These are phyloP conservation scores for Sinodicranocentrus sp. DNA, from an alignment of 2,888 invertebrate species.

Conservation along the genomic window DNA sequence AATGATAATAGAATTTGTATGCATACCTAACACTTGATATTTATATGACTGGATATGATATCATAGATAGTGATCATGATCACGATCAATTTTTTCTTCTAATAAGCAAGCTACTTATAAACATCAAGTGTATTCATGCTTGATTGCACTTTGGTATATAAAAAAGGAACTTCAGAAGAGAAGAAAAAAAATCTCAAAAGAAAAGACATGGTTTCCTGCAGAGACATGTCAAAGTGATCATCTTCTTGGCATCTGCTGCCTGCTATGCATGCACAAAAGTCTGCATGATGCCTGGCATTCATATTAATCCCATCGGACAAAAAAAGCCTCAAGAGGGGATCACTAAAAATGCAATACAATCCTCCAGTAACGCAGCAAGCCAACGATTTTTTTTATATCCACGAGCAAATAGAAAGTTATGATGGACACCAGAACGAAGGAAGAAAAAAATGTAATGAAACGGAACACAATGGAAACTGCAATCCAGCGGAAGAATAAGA, in stretches of 20 bases:
- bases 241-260: slow-evolving; percentile 45
- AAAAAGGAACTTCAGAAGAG: neutral
- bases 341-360: slow-evolving; percentile 7
- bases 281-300: slow-evolving; percentile 38
- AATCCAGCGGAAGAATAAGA: neutral
- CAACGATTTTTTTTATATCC: neutral
- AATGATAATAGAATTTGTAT: too few species aligned
- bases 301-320: slow-evolving; percentile 27
- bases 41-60: neutral
- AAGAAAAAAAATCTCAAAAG: slow-evolving; percentile 40
- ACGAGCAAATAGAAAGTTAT: neutral
- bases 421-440: slow-evolving; percentile 3
- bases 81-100: slow-evolving; percentile 14
- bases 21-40: too few species aligned
- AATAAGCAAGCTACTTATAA: neutral
- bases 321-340: neutral
- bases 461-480: neutral
- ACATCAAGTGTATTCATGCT: neutral
- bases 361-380: neutral
- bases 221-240: slow-evolving; percentile 49
- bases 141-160: neutral
- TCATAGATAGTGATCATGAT: slow-evolving; percentile 29
- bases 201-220: slow-evolving; percentile 51
- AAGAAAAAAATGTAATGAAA: neutral
- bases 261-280: slow-evolving; percentile 26